Base-by-base conservation (phyloP, 2,797 vertebrate genomes). In the Dromococcyx pavoninus region DNA sequence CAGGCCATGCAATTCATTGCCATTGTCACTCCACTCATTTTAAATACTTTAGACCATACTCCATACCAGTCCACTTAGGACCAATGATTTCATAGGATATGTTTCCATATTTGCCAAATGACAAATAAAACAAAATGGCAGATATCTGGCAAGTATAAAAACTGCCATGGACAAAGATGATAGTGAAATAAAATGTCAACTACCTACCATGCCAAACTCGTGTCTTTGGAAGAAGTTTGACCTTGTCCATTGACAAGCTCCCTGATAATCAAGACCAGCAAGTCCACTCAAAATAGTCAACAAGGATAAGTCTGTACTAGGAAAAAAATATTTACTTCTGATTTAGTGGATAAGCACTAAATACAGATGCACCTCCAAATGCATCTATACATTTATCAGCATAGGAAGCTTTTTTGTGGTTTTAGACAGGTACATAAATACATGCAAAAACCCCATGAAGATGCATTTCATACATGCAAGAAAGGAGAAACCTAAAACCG, bases 41-140 rank as follows among this genome's bases (percentile, higher is more conserved):
- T 3, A 30, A 54, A 33, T 4, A 30, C 23, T 21, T 44, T 9
- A 74, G 28, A 46, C 37, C 14, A 9, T 5, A 7, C 17, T 65
- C 41, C 13, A 21, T 2, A 37, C 9, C 9, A 32, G 25, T 25
- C 41, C 46, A 60, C 27, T 17, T 8, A 15, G 11, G 23, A 12
- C 54, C n/a, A 61, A 4, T 33, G 28, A 65, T 61, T 78, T 75
- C 67, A 86, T 21, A 58, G 0, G 1, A 1, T 0, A 24, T 5
- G 5, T 24, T 87, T 46, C 48, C 37, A 50, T 60, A 67, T 6
- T 33, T 43, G 37, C 23, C 46, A 76, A 84, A 54, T 13, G 9
- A 73, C n/a, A 72, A 43, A 60, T 3, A 28, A 17, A 88, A 77
- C 16, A 78, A 79, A 81, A 1, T 0, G 0, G 62, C 13, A 91